These are phyloP conservation scores for Euplagia quadripunctaria DNA, from an alignment of 2,888 invertebrate species.

Conservation along the genomic window DNA sequence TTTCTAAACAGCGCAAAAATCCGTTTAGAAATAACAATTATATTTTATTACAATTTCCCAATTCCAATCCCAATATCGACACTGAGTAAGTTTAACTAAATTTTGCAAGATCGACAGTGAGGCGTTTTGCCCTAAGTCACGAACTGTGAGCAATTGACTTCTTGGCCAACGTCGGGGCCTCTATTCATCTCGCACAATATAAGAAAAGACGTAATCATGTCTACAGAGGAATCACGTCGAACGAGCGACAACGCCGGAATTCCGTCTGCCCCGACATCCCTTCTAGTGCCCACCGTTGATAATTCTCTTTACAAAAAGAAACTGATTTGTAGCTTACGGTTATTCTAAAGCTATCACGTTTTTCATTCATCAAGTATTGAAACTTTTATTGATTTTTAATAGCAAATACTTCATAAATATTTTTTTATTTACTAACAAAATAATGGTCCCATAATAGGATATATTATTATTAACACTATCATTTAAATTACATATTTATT, in stretches of 20 bases:
- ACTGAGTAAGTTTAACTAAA: constrained; percentile 35
- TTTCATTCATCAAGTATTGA: background rate
- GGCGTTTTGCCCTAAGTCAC: constrained; percentile 62
- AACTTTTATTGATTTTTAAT: background rate
- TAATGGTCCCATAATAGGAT: no score
- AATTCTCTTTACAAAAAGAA: constrained; percentile 72
- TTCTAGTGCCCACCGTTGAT: constrained; percentile 66
- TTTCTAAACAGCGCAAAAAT: background rate
- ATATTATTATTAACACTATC: no score
- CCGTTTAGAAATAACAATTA: background rate
- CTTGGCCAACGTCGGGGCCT: constrained; percentile 64
- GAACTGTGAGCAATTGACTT: constrained; percentile 75
- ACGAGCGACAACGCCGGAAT: constrained; percentile 82
- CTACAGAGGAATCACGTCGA: constrained; percentile 81
- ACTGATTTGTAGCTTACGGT: constrained; percentile 60
- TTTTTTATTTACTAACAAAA: no score
- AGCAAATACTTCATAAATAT: background rate
- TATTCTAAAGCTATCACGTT: constrained; percentile 51
- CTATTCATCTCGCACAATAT: constrained; percentile 81
- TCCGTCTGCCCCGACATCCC: constrained; percentile 74
- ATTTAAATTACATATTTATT: no score
- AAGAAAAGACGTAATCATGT: constrained; percentile 83
- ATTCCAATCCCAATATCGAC: constrained; percentile 27
- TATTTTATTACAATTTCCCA: background rate
- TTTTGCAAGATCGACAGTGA: constrained; percentile 40